phyloP scores from a whole-genome alignment of 2,888 invertebrate species.

The Yponomeuta cagnagella region DNA sequence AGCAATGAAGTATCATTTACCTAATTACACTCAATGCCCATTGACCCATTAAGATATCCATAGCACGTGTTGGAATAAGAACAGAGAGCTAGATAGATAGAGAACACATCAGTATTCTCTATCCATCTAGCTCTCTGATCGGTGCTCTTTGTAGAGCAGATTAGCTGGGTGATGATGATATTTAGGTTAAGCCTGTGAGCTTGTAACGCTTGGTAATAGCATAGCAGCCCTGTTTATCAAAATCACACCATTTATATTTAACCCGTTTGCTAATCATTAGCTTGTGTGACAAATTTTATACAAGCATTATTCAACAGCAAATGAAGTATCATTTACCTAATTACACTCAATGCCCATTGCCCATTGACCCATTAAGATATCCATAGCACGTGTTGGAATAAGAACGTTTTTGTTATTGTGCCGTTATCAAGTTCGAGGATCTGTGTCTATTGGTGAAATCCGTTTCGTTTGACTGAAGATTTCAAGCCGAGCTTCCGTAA shows the following conservation, averaged over 20 bases:
- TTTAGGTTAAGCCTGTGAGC: too few species aligned
- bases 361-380: constrained; percentile 22
- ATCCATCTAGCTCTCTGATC: too few species aligned
- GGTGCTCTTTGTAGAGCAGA: too few species aligned
- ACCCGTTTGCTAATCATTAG: background rate
- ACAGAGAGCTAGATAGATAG: background rate
- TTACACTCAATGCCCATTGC: constrained; percentile 14
- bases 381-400: constrained; percentile 14
- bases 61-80: constrained; percentile 14
- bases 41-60: constrained; percentile 22
- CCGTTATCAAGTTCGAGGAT: background rate
- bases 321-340: background rate
- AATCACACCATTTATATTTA: too few species aligned
- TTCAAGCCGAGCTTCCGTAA: too few species aligned
- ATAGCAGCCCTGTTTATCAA: too few species aligned
- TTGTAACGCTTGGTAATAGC: too few species aligned
- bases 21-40: constrained; percentile 12
- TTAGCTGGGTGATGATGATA: too few species aligned
- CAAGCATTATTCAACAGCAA: background rate
- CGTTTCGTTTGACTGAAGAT: too few species aligned
- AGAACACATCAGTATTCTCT: too few species aligned
- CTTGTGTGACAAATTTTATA: background rate
- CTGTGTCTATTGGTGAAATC: background rate
- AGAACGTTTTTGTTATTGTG: constrained; percentile 5
- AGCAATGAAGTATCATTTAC: background rate